Conservation (phyloP, 2,113 vertebrate genomes). For the Prionailurus bengalensis region DNA sequence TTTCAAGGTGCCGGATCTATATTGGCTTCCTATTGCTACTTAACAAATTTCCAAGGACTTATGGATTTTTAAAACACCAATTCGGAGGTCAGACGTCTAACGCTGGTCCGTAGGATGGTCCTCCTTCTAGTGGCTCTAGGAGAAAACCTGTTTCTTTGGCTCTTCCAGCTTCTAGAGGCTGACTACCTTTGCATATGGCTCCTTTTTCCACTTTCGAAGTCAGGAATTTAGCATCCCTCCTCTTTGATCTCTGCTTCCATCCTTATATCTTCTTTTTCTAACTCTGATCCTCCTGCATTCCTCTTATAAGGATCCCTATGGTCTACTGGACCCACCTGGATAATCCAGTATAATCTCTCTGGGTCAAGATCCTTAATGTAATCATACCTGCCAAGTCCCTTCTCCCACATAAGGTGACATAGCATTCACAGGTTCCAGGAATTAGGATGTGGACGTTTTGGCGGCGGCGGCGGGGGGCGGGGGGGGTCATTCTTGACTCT, state of each 20-base stretch:
- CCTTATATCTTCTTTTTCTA: neutral
- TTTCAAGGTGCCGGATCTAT: neutral
- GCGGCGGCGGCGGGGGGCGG: rapidly evolving
- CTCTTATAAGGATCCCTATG: neutral
- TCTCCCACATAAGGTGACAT: neutral
- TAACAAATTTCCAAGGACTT: neutral
- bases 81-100: neutral
- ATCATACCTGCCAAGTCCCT: neutral
- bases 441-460: neutral
- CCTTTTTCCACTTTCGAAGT: neutral
- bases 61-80: neutral
- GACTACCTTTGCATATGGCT: neutral
- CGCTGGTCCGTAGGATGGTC: neutral
- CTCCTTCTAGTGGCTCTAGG: neutral
- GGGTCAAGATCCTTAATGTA: neutral
- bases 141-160: neutral
- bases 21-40: neutral
- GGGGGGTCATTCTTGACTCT: neutral
- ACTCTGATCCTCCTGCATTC: neutral
- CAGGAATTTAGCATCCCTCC: neutral
- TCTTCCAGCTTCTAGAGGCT: neutral
- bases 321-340: neutral
- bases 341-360: neutral
- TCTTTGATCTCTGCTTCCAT: neutral
- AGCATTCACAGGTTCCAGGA: neutral